Percentiles rank a stretch among this genome's conserved stretches.
phyloP scores from a whole-genome alignment of 2,113 vertebrate genomes.

The Leptodactylus fuscus region DNA sequence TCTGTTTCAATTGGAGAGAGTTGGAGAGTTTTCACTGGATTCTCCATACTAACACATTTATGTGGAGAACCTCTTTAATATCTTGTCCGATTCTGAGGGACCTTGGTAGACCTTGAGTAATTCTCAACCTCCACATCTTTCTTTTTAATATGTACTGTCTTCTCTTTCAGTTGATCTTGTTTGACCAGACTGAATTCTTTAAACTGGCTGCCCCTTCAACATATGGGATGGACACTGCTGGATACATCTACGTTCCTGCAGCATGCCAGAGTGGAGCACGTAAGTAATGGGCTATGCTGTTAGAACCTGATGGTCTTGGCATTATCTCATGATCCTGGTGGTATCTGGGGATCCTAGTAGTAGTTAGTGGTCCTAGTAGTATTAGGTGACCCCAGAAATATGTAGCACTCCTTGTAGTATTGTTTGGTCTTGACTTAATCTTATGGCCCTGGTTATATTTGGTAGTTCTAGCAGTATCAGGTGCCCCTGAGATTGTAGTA shows the following conservation, averaged over 20 bases:
- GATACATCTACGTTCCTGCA: slow-evolving; percentile 43
- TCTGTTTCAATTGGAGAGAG: too few species aligned
- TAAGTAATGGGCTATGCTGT: not conserved
- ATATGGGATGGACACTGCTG: slow-evolving; percentile 48
- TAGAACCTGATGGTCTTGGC: not conserved
- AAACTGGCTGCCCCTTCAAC: slow-evolving; percentile 29
- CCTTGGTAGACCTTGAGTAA: not conserved
- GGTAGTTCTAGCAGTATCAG: not conserved
- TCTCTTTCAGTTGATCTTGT: slow-evolving; percentile 33
- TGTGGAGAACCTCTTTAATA: too few species aligned
- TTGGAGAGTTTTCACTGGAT: too few species aligned
- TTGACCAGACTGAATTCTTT: slow-evolving; percentile 37
- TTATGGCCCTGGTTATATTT: not conserved
- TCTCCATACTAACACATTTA: too few species aligned
- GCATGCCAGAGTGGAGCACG: slow-evolving; percentile 33
- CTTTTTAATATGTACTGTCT: not conserved
- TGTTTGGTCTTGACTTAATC: not conserved
- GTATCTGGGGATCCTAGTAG: not conserved
- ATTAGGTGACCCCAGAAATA: not conserved
- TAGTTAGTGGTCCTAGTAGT: not conserved
- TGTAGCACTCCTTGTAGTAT: not conserved
- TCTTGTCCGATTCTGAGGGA: too few species aligned
- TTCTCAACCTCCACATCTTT: not conserved
- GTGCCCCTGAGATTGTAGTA: too few species aligned
- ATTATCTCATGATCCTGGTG: not conserved